phyloP scores from a whole-genome alignment of 2,113 vertebrate genomes.

The Antigone vipio region DNA sequence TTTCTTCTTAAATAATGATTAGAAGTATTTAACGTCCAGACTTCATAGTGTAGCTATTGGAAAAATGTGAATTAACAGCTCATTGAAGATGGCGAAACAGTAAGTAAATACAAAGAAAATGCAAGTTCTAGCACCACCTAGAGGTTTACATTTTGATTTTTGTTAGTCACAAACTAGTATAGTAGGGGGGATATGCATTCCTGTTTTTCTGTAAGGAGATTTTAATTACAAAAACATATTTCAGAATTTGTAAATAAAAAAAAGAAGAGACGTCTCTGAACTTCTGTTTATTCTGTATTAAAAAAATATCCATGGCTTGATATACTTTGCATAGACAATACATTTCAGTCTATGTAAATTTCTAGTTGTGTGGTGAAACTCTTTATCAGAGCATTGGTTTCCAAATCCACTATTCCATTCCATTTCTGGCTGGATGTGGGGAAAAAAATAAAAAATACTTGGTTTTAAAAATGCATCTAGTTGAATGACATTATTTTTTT shows the following conservation, averaged over 20 bases:
- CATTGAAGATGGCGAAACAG: not conserved
- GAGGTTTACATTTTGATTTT: not conserved
- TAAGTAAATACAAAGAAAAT: not conserved
- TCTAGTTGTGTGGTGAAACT: not conserved
- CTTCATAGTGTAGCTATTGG: not conserved
- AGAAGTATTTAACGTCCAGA: not conserved
- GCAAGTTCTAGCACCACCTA: constrained; percentile 17
- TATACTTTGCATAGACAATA: not conserved
- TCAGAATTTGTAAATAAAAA: not conserved
- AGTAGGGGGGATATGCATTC: not conserved
- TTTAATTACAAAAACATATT: not conserved
- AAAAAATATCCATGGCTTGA: not conserved
- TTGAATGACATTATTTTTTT: not conserved
- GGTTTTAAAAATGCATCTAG: not conserved
- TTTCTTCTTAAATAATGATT: not conserved
- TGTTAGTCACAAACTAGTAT: not conserved
- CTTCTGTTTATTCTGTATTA: not conserved
- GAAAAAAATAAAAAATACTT: not conserved
- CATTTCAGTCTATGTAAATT: not conserved
- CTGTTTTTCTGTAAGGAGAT: not conserved
- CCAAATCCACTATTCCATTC: not conserved
- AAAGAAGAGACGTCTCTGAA: not conserved
- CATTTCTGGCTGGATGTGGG: not conserved
- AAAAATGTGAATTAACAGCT: not conserved
- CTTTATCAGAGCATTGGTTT: not conserved